Evolutionary conservation across 2,888 invertebrate genomes (phyloP), one percentile per base, ranked within the genome.

Genomic region (Andrena haemorrhoa): DNA sequence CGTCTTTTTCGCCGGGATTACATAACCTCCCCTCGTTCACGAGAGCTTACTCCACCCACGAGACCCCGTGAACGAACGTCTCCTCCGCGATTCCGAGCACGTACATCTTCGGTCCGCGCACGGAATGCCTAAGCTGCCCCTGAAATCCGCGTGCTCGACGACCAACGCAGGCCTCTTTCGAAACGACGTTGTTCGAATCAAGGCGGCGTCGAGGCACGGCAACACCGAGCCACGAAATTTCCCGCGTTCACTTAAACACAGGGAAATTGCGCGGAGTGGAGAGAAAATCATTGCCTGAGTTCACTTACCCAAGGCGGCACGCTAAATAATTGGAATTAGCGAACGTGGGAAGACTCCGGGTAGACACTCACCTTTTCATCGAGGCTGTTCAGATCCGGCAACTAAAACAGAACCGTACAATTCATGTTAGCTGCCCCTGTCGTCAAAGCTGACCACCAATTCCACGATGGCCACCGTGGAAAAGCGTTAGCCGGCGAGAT

Each of bases 351-450:
- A 41, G 23, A 70, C 70, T 70, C 7, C 8, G 8, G 60, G 16
- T 68, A 35, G 58, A 16, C 51, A 91, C 93, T 93, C 87, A 93
- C 93, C 93, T 92, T 93, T 83, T 93, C 93, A 83, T 93, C 92
- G 88, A 93, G 92, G 69, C 88, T 92, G 86, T 91, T 90, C 76
- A 93, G 77, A 81, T 93, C 92, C 74, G 93, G 93, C 82, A 93
- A 86, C 93, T 93, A 91, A 56, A 88, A 86, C 81, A 83, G 8
- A 82, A 81, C 79, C 6, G 7, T 41, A 41, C 1, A 26, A 49
- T 4, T n/a, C 3, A 2, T 3, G 16, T 71, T 82, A 63, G 51
- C n/a, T 51, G 20, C 6, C 23, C 5, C 6, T 8, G 1, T 5
- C 5, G 33, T 51, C 8, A 20, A 20, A 51, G 7, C 2, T 58